These are phyloP conservation scores for Prenolepis imparis DNA, from an alignment of 2,888 invertebrate genomes.

Conservation along the genomic window DNA sequence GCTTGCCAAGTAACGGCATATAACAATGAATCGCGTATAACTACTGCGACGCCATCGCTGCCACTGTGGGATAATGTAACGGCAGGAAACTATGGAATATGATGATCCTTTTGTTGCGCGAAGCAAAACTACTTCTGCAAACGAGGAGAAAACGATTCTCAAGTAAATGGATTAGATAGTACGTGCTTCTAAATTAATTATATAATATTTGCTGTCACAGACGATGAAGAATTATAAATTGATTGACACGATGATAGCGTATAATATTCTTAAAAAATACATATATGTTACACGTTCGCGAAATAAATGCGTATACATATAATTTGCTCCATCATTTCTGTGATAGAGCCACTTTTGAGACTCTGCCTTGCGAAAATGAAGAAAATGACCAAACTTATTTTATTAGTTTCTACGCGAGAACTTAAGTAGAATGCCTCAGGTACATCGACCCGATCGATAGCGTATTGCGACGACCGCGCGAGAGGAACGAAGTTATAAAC, in stretches of 20 bases:
- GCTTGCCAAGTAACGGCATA: slow-evolving; percentile 48
- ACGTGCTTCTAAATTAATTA: neutral
- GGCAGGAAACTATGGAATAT: slow-evolving; percentile 31
- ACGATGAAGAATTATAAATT: neutral
- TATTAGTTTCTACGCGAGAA: slow-evolving; percentile 16
- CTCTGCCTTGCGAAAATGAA: neutral
- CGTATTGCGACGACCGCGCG: slow-evolving; percentile 61
- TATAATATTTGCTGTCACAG: neutral
- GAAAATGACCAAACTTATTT: neutral
- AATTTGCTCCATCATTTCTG: neutral
- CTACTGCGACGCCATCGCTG: slow-evolving; percentile 39
- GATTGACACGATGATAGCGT: neutral
- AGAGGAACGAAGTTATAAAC: slow-evolving; percentile 77
- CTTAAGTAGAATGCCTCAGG: slow-evolving; percentile 38
- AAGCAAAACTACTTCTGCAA: slow-evolving; percentile 25
- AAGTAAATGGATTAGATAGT: slow-evolving; percentile 34
- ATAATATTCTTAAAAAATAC: neutral
- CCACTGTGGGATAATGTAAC: slow-evolving; percentile 42
- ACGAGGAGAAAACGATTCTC: slow-evolving; percentile 33
- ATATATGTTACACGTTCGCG: neutral
- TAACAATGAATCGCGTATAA: slow-evolving; percentile 56
- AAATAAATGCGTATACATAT: neutral
- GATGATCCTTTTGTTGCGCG: slow-evolving; percentile 39
- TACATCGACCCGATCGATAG: slow-evolving; percentile 48
- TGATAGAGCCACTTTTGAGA: neutral